Base-by-base conservation (phyloP, 2,113 vertebrate genomes). In the Colistium nudipinnis region DNA sequence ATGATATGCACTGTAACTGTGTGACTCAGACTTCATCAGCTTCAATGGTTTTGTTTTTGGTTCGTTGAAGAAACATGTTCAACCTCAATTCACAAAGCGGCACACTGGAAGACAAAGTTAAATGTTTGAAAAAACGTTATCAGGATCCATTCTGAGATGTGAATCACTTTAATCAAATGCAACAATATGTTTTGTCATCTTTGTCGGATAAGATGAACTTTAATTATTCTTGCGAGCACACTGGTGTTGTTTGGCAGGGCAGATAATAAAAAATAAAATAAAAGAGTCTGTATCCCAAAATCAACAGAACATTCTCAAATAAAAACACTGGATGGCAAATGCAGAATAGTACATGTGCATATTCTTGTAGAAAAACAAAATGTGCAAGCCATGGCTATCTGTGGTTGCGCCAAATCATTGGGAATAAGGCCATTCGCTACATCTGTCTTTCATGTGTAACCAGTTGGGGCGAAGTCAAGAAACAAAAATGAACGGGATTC, bases 361-460 rank as follows among this genome's bases (percentile, higher is more conserved):
- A 17, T 33, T 43, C 38, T 28, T 59, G 52, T 20, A 43, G 4
- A 38, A 67, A n/a, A 65, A 52, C 24, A 33, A 60, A 59, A 64
- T 61, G 52, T 47, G 35, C 39, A 49, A 33, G 27, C 9, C 6
- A 41, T 49, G 61, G 24, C 22, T 54, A 35, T 43, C 45, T 66
- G 62, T 38, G 25, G 63, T 51, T 52, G 41, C 28, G 52, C 60
- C 53, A 82, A 78, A 73, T 38, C 56, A 70, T 28, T 73, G 54
- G 69, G 48, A 82, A 45, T 62, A 55, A 82, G 17, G 25, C 54
- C 28, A 54, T 72, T 67, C 62, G 41, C 33, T 52, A 62, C 70
- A 77, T 84, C 79, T 81, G 77, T 74, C 64, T 86, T 85, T 70
- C 53, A 78, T 82, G 66, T 85, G 43, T 45, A 45, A 87, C 48